Evolutionary conservation across 2,113 vertebrate species (phyloP), one percentile per base, ranked within the genome.

Genomic region (Thymallus thymallus): DNA sequence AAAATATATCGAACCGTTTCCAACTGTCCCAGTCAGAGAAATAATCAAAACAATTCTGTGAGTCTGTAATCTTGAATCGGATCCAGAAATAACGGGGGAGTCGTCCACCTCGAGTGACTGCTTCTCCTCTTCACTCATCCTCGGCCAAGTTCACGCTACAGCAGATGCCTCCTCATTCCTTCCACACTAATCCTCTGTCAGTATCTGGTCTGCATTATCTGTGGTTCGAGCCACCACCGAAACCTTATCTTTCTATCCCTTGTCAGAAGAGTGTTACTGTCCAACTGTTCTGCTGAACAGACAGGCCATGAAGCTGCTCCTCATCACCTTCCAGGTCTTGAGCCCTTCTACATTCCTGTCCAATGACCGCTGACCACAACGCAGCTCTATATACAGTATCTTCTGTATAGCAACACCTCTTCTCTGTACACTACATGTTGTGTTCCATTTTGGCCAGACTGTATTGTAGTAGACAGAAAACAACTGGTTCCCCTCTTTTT

Each of bases 211-310:
- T 63, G 24, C 24, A 26, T 63, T 23, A 29, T 18, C 18, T 24
- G 22, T 23, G 12, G 10, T 63, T 63, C 22, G 3, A 26, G 10
- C 22, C 61, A 26, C 46, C 35, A 29, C 61, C 12, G n/a, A 14
- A 63, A 20, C 61, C 61, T 63, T 63, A 63, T 63, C 23, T 63
- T 5, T 62, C n/a, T 23, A 13, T 0, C n/a, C 12, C 12, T 3
- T 26, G 61, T 63, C 61, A 26, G 9, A 63, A 63, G 61, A 63
- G 22, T 63, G 23, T 63, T 29, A 63, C 61, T 63, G 61, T 26
- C n/a, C 22, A 24, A 63, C 22, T 23, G 22, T 26, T 63, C 23
- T 24, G 61, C 16, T 63, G 22, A 13, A 26, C 61, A 14, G 61
- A 63, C 22, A 10, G 22, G 61, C 61, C 61, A 63, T 63, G n/a